Evolutionary conservation across 2,797 vertebrate species (phyloP).

Genomic region (Spatula versicolor): DNA sequence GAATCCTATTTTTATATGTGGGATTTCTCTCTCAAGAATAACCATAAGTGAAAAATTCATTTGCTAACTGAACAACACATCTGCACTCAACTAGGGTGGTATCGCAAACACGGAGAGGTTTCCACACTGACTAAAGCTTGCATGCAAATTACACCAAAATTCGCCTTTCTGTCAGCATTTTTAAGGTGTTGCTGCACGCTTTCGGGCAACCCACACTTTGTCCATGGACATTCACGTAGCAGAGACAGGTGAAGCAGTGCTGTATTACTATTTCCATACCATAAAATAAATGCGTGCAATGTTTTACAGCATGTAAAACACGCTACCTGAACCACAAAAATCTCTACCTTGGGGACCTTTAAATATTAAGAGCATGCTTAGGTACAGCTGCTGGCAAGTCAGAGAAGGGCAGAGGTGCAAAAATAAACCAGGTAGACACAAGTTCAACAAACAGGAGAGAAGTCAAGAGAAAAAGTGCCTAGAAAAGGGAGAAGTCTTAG

Average conservation of each 20-base stretch:
- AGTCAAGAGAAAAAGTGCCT: not conserved
- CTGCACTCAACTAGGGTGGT: rapidly evolving
- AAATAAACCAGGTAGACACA: not conserved
- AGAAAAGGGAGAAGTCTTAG: not conserved
- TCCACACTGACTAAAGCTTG: not conserved
- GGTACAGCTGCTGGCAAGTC: not conserved
- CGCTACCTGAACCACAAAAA: not conserved
- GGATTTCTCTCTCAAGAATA: not conserved
- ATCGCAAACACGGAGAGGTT: not conserved
- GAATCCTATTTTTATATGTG: rapidly evolving
- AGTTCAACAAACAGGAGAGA: not conserved
- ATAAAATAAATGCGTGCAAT: not conserved
- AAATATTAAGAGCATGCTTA: not conserved
- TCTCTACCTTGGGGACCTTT: not conserved
- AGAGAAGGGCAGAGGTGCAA: not conserved
- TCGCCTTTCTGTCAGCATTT: not conserved
- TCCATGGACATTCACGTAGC: not conserved
- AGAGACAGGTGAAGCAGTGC: not conserved
- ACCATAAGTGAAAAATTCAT: rapidly evolving
- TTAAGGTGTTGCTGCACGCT: not conserved
- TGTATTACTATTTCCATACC: not conserved
- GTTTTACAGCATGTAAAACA: not conserved
- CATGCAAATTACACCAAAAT: not conserved
- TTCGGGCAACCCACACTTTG: not conserved
- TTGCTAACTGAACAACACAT: not conserved